A percentile compares a stretch with the other conserved stretches of the same genome.
phyloP scores from a whole-genome alignment of 1,140 invertebrate genomes.

The Diprion similis region DNA sequence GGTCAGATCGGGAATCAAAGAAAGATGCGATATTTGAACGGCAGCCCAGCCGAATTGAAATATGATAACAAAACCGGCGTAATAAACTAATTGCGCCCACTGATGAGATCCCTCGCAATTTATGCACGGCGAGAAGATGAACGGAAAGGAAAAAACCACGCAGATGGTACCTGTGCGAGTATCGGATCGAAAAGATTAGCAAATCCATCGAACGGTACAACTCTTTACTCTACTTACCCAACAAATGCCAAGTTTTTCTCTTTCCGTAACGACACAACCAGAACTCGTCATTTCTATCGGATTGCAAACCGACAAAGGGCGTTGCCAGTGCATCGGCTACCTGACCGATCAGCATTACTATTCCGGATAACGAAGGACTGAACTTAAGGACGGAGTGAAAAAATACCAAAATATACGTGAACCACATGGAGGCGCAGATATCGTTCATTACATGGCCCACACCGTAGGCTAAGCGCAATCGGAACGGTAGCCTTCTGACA shows the following conservation, averaged over 20 bases:
- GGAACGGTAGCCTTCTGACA: conserved; percentile 35
- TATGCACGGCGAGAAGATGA: conserved; percentile 87
- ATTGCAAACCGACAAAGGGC: conserved; percentile 88
- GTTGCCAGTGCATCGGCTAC: conserved; percentile 89
- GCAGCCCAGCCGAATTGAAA: conserved; percentile 98
- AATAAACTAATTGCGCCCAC: conserved; percentile 86
- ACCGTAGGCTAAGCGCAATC: conserved; percentile 51
- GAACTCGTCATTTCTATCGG: conserved; percentile 74
- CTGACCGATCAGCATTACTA: conserved; percentile 85
- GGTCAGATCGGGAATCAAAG: conserved; percentile 78
- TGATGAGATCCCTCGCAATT: conserved; percentile 71
- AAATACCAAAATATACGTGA: conserved; percentile 94
- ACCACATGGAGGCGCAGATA: conserved; percentile 96
- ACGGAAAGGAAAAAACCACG: conserved; percentile 84
- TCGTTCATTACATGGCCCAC: conserved; percentile 88
- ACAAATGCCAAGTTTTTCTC: conserved; percentile 91
- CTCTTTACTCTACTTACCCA: conserved; percentile 69
- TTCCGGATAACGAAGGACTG: conserved; percentile 76
- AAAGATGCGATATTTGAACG: conserved; percentile 93
- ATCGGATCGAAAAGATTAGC: background rate
- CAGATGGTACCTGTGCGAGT: conserved; percentile 73
- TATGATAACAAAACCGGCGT: conserved; percentile 86
- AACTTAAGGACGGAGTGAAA: conserved; percentile 87
- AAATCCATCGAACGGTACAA: background rate
- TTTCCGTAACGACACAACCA: conserved; percentile 79